A percentile compares a stretch with the other conserved stretches of the same genome.
phyloP scores from a whole-genome alignment of 2,888 invertebrate genomes.

The Leptura quadrifasciata region DNA sequence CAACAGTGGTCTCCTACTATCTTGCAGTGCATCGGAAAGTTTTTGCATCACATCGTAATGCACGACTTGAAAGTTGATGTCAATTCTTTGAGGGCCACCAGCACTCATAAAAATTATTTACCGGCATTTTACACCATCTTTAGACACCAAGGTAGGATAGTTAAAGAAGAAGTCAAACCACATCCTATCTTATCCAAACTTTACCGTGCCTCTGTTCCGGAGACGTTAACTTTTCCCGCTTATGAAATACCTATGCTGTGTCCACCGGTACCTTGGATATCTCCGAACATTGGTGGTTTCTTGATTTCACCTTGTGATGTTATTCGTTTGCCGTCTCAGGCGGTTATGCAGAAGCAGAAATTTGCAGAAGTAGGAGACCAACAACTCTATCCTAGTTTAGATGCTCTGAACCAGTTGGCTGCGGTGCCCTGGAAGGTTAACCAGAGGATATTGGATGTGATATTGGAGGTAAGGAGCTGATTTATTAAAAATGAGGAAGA shows the following conservation, averaged over 20 bases:
- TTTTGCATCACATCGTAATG: constrained; percentile 90
- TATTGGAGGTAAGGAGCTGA: constrained; percentile 71
- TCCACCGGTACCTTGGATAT: constrained; percentile 92
- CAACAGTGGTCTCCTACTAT: constrained; percentile 82
- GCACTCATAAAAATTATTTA: constrained; percentile 76
- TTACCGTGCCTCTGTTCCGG: constrained; percentile 81
- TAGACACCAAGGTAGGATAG: constrained; percentile 79
- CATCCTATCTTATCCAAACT: constrained; percentile 86
- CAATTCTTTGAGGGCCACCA: constrained; percentile 79
- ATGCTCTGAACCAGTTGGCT: constrained; percentile 94
- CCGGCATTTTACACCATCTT: constrained; percentile 89
- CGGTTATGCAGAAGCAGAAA: constrained; percentile 80
- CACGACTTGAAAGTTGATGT: constrained; percentile 89
- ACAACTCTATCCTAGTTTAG: constrained; percentile 87
- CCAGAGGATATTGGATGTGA: constrained; percentile 75
- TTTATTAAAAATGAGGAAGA: constrained; percentile 21
- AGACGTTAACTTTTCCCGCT: constrained; percentile 84
- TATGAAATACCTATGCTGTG: constrained; percentile 84
- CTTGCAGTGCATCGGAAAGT: constrained; percentile 83
- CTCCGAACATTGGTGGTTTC: constrained; percentile 80
- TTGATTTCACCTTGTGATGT: constrained; percentile 77
- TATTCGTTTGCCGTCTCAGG: constrained; percentile 79
- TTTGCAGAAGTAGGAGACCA: constrained; percentile 77
- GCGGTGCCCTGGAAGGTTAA: constrained; percentile 96
- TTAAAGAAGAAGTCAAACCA: constrained; percentile 87